Evolutionary conservation across 2,888 invertebrate species (phyloP).

Genomic region (Carpatolechia fugitivella): DNA sequence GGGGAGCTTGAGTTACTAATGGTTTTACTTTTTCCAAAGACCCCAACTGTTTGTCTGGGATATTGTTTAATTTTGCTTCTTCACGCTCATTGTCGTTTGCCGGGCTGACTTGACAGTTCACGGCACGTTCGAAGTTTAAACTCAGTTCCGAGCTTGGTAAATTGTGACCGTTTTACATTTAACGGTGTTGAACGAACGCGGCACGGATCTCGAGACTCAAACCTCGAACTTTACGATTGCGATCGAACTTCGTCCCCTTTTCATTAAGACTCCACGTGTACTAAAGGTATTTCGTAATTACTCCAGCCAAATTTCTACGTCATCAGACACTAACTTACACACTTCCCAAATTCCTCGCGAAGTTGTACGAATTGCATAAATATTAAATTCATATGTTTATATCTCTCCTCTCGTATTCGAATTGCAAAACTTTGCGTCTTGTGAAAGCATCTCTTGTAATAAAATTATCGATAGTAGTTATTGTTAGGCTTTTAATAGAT

Average conservation of each 20-base stretch:
- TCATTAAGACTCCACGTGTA: constrained; percentile 26
- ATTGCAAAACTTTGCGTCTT: no score
- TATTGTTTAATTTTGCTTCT: constrained; percentile 57
- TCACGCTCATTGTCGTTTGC: constrained; percentile 62
- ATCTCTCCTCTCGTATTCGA: neutral
- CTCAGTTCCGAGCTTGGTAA: constrained; percentile 15
- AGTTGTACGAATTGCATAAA: neutral
- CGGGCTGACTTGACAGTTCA: constrained; percentile 55
- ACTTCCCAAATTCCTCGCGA: neutral
- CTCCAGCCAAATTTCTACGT: constrained; percentile 33
- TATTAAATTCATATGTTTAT: no score
- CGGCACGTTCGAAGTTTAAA: constrained; percentile 7
- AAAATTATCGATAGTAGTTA: no score
- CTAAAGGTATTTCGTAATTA: constrained; percentile 49
- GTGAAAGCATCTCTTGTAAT: no score
- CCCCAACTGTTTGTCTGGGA: constrained; percentile 30
- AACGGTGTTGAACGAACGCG: constrained; percentile 17
- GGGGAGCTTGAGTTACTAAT: constrained; percentile 28
- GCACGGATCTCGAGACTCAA: constrained; percentile 19
- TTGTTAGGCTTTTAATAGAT: no score
- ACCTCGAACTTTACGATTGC: constrained; percentile 45
- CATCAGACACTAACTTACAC: constrained; percentile 22
- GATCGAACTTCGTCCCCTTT: constrained; percentile 37
- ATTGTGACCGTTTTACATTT: constrained; percentile 25
- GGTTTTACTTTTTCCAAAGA: constrained; percentile 31